Conservation (phyloP, 1,140 invertebrate genomes). For the Scylla paramamosain region DNA sequence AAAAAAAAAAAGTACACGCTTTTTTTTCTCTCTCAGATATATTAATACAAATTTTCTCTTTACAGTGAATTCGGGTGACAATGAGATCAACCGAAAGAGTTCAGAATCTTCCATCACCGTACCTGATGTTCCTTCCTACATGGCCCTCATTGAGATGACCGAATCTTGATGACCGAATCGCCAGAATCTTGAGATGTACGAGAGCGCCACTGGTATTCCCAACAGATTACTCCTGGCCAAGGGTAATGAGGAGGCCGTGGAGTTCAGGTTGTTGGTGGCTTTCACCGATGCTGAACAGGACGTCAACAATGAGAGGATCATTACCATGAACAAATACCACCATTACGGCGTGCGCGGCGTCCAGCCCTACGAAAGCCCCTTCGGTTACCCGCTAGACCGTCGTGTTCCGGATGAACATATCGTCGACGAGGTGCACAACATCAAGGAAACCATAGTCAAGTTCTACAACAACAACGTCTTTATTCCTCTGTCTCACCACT, state of each 20-base stretch:
- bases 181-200: neutral
- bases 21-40: no score
- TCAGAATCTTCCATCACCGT: neutral
- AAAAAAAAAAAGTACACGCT: no score
- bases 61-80: neutral
- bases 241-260: neutral
- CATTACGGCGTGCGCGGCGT: no score
- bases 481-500: neutral
- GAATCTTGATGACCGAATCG: no score
- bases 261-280: neutral
- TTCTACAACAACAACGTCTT: neutral
- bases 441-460: constrained; percentile 17
- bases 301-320: no score
- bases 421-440: neutral
- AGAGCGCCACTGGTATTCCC: constrained; percentile 25
- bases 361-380: no score
- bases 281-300: no score
- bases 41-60: neutral
- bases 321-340: no score
- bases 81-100: neutral
- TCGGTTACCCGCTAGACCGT: constrained; percentile 11
- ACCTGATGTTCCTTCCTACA: neutral
- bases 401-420: neutral
- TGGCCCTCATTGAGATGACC: neutral
- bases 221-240: neutral